Conservation (phyloP, 2,888 invertebrate genomes). For the Leistus spinibarbis region DNA sequence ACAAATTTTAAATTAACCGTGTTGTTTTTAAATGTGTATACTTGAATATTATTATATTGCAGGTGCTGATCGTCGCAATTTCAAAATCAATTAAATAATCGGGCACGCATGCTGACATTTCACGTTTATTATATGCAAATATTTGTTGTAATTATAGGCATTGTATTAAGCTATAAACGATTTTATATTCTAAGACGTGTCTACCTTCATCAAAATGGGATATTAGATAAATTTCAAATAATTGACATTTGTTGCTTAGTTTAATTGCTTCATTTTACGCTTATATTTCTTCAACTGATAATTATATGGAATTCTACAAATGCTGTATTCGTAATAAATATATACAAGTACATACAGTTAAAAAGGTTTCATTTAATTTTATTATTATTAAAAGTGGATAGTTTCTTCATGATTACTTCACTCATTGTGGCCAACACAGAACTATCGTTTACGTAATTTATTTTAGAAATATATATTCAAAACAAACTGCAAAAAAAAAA, state of each 20-base stretch:
- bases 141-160: slow-evolving; percentile 5
- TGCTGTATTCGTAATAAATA: neutral
- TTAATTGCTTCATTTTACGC: too few relatives aligned
- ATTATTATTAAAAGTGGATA: too few relatives aligned
- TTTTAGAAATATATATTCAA: too few relatives aligned
- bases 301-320: neutral
- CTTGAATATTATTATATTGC: neutral
- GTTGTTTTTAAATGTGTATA: too few relatives aligned
- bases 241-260: neutral
- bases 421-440: too few relatives aligned
- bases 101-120: slow-evolving; percentile 24
- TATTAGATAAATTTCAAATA: neutral
- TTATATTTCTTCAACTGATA: neutral
- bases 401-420: too few relatives aligned
- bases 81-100: slow-evolving; percentile 28
- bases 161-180: neutral
- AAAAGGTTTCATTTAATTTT: too few relatives aligned
- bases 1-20: neutral
- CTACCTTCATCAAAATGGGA: neutral
- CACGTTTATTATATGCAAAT: slow-evolving; percentile 30
- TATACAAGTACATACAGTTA: neutral
- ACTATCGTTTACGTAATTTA: too few relatives aligned
- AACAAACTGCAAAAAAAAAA: too few relatives aligned
- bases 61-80: slow-evolving; percentile 5
- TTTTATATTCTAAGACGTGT: neutral